Evolutionary conservation across 2,888 invertebrate genomes (phyloP), one percentile per base, ranked within the genome.

Genomic region (Apotomis turbidana): DNA sequence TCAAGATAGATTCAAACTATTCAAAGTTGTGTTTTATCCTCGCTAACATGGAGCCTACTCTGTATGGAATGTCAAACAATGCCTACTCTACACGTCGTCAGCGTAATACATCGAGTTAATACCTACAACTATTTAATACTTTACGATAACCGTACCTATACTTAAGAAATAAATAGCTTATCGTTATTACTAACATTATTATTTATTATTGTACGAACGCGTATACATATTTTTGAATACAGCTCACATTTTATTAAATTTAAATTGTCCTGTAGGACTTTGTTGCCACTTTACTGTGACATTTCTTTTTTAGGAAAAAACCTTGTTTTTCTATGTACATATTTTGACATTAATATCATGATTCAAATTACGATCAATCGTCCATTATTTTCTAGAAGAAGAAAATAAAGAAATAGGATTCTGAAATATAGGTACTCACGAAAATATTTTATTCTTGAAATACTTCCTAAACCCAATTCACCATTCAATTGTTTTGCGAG

Each of bases 151-250:
- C 66, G 66, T 72, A 72, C 58, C 68, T 72, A 63, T 83, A 82
- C 90, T 90, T 91, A 90, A 74, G 74, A 73, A 87, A 89, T 90
- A 91, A 90, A 91, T 91, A 92, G 80, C 87, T 91, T 90, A 90
- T 70, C 77, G 74, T 74, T 78, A 79, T 76, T 76, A 80, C 80
- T 85, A 87, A 84, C 83, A 80, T 81, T 83, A 87, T 89, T 84
- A 87, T 85, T 85, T 90, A 90, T 90, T 93, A 93, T 93, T 93
- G 93, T 93, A 89, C 93, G 89, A 88, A 90, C 86, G 93, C 93
- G 93, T 93, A 93, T 93, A 93, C 93, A 91, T 88, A 86, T 89
- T 89, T 88, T 90, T 90, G 86, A 90, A 87, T 91, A 90, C 89
- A 91, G 90, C 90, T 91, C 90, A 90, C 71, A 75, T 73, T 78